Evolutionary conservation across 2,888 invertebrate species (phyloP).

Genomic region (Tipula helvola): DNA sequence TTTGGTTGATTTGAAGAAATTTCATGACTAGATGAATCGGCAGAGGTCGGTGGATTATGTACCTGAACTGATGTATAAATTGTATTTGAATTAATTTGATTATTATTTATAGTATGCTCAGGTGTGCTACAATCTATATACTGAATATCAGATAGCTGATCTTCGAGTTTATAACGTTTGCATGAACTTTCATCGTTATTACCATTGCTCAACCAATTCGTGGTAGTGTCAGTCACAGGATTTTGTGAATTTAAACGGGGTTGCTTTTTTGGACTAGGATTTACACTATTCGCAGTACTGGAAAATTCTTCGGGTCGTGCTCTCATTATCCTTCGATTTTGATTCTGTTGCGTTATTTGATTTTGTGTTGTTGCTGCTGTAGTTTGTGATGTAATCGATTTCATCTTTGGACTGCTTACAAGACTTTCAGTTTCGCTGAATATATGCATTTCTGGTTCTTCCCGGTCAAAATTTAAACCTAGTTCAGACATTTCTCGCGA

Average conservation of each 20-base stretch:
- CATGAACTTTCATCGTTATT: slow-evolving; percentile 39
- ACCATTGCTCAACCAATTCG: slow-evolving; percentile 18
- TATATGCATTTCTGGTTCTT: slow-evolving; percentile 75
- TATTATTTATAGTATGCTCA: slow-evolving; percentile 39
- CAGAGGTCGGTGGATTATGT: slow-evolving; percentile 30
- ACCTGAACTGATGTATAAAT: slow-evolving; percentile 33
- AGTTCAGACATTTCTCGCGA: slow-evolving; percentile 68
- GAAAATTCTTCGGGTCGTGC: slow-evolving; percentile 43
- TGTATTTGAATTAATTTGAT: slow-evolving; percentile 18
- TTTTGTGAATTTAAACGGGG: slow-evolving; percentile 37
- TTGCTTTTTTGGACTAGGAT: slow-evolving; percentile 50
- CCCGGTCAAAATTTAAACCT: slow-evolving; percentile 69
- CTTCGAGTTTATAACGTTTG: slow-evolving; percentile 60
- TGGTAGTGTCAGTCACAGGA: slow-evolving; percentile 15
- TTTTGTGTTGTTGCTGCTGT: neutral
- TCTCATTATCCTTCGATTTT: slow-evolving; percentile 38
- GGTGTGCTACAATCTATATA: slow-evolving; percentile 72
- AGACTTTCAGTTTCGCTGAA: slow-evolving; percentile 77
- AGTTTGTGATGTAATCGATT: slow-evolving; percentile 25
- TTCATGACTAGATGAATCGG: slow-evolving; percentile 13
- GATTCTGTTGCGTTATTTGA: slow-evolving; percentile 25
- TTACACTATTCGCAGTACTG: slow-evolving; percentile 41
- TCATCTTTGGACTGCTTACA: slow-evolving; percentile 44
- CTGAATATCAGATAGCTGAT: slow-evolving; percentile 63
- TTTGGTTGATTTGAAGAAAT: neutral